Base-by-base conservation (phyloP, 2,888 invertebrate species). In the Sepiola atlantica region DNA sequence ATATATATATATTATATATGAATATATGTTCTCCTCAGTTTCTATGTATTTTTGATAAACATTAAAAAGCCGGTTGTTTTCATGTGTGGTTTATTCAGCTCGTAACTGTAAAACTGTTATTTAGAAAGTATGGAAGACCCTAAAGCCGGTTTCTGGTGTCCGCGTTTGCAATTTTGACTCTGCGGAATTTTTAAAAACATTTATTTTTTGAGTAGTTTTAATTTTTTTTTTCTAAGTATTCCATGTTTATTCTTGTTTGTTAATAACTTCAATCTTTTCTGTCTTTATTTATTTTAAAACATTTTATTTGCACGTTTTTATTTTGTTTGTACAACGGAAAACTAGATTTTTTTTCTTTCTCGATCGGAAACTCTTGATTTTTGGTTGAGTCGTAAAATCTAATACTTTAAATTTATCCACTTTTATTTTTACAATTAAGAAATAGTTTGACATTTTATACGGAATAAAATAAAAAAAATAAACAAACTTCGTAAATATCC, bases 131-230 rank as follows among this genome's bases (percentile, higher is more conserved):
- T 32, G 93, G 93, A 61, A 93, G 93, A 18, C 57, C n/a, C 57
- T 61, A 61, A 93, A 35, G 55, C 61, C 57, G 35, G 35, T 93
- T 93, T 93, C 55, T 61, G 55, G 28, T 35, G 93, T 21, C 32
- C 93, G 93, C 35, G 55, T 55, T 93, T 93, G 57, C 61, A 93
- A 61, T 61, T 93, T 93, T 92, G 12, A 61, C 55, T 61, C n/a
- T 35, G 18, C n/a, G 28, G 28, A 55, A 61, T 55, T 21, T 61
- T 35, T 2, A 45, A 45, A 45, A 45, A 45, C 45, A 45, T 8
- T 45, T 45, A 45, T 20, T n/a, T 61, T 93, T 35, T 35, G 16
- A 24, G 18, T 61, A 21, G 55, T 61, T 32, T 93, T 93, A 1
- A 20, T 93, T 93, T n/a, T 32, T 28, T 24, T 35, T 35, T 45